Percentiles rank a stretch among this genome's conserved stretches.
phyloP scores from a whole-genome alignment of 2,113 vertebrate genomes.

The Nycticebus coucang region DNA sequence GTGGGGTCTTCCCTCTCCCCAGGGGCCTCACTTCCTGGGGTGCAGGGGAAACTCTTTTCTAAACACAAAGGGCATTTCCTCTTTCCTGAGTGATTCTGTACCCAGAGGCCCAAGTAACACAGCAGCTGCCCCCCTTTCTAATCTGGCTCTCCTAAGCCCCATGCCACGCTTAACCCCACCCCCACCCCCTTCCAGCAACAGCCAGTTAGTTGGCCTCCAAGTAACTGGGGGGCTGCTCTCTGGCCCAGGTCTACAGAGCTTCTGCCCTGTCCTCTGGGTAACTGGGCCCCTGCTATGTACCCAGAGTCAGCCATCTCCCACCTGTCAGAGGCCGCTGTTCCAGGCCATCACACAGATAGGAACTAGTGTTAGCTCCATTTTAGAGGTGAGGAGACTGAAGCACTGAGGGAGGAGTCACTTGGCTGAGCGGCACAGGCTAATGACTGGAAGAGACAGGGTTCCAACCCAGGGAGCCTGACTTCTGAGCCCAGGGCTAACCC shows the following conservation, averaged over 20 bases:
- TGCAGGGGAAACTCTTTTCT: no score
- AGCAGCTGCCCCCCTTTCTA: background rate
- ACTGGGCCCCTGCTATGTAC: background rate
- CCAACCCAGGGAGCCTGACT: background rate
- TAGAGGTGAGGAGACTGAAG: background rate
- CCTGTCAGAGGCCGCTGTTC: background rate
- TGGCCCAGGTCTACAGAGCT: background rate
- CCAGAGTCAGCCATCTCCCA: background rate
- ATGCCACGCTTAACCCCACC: background rate
- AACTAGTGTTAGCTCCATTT: accelerated
- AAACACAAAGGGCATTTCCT: background rate
- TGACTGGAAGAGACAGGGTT: background rate
- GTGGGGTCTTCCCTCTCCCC: no score
- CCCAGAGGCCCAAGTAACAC: background rate
- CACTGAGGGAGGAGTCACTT: background rate
- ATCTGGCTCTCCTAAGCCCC: background rate
- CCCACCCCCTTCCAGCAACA: background rate
- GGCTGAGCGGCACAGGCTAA: accelerated
- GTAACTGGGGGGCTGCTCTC: no score
- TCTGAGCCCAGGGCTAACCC: background rate
- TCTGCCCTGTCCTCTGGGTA: background rate
- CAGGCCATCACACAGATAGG: accelerated
- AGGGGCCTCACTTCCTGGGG: background rate
- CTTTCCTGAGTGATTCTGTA: background rate
- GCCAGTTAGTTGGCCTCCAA: background rate